Evolutionary conservation across 2,797 vertebrate genomes (phyloP).

Genomic region (Siniperca undulata): DNA sequence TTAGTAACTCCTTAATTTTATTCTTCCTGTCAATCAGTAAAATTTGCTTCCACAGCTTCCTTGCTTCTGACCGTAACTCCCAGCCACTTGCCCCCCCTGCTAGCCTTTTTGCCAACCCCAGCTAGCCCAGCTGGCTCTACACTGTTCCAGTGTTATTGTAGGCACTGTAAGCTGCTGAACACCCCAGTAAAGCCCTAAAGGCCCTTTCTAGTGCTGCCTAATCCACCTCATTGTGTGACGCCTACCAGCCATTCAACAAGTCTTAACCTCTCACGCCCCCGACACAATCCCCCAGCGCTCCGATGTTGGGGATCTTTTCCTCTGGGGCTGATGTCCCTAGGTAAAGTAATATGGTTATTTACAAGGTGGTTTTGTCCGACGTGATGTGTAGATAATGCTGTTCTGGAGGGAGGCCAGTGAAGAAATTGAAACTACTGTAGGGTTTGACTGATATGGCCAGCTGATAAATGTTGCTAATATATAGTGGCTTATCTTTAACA

Average conservation of each 20-base stretch:
- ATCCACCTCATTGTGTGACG: conserved; percentile 82
- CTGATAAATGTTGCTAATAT: conserved; percentile 37
- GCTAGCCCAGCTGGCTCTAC: conserved; percentile 48
- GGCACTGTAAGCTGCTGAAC: conserved; percentile 78
- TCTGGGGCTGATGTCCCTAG: conserved; percentile 61
- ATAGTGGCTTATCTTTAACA: conserved; percentile 24
- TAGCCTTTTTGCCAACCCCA: conserved; percentile 48
- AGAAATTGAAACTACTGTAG: conserved; percentile 60
- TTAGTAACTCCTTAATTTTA: neutral
- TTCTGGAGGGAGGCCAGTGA: conserved; percentile 58
- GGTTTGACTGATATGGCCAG: conserved; percentile 30
- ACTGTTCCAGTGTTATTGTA: conserved; percentile 73
- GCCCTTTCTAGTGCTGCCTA: conserved; percentile 78
- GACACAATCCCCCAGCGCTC: conserved; percentile 65
- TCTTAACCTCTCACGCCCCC: conserved; percentile 80
- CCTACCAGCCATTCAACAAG: conserved; percentile 77
- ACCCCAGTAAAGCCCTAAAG: conserved; percentile 77
- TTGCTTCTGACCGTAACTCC: conserved; percentile 7
- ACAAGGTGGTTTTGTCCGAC: conserved; percentile 60
- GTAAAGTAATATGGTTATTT: conserved; percentile 78
- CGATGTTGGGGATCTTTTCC: conserved; percentile 65
- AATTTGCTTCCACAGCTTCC: neutral
- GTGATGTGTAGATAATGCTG: conserved; percentile 60
- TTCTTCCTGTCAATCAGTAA: neutral
- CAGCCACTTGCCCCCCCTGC: conserved; percentile 33